Base-by-base conservation (phyloP, 2,113 vertebrate genomes). In the Epinephelus cyanopodus region DNA sequence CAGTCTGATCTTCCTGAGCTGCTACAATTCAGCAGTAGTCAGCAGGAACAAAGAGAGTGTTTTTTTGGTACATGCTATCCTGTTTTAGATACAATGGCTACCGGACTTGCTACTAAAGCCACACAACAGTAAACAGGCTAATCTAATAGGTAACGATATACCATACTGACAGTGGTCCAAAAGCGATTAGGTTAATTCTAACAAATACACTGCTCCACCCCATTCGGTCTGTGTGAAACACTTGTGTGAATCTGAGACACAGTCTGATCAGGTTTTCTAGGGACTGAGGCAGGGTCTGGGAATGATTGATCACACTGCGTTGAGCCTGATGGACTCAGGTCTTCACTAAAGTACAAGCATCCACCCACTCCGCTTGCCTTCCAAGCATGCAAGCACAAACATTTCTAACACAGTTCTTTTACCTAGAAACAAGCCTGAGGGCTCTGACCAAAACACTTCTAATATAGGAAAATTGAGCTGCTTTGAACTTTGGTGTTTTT, bases 401-500 rank as follows among this genome's bases (percentile, higher is more conserved):
- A 96, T 96, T 95, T 96, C 96, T 95, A 94, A 96, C 95, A 92
- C 96, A 94, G 86, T 95, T 96, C 18, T 95, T 95, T 95, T 95
- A 96, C 96, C 96, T 96, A 95, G 95, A 96, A 97, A 98, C 95
- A 93, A 95, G 96, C 97, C 97, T 42, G 84, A 92, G 86, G 97
- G 96, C 96, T 94, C 94, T 95, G 95, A 95, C 97, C 97, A 92
- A 96, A 97, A 97, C 96, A 96, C 95, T 96, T 96, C 95, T 97
- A 97, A 96, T 97, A 97, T 97, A 96, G 97, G 97, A 97, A 98
- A 98, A 98, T 98, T 96, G 97, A 98, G 96, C 95, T 94, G 96
- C 98, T 99, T 99, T 99, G 98, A 99, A 99, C 96, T 97, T 96
- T 96, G 95, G 95, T 98, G 97, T 97, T 98, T 98, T 97, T 98